phyloP scores from a whole-genome alignment of 2,113 vertebrate genomes.

The rat (Rattus norvegicus) region DNA sequence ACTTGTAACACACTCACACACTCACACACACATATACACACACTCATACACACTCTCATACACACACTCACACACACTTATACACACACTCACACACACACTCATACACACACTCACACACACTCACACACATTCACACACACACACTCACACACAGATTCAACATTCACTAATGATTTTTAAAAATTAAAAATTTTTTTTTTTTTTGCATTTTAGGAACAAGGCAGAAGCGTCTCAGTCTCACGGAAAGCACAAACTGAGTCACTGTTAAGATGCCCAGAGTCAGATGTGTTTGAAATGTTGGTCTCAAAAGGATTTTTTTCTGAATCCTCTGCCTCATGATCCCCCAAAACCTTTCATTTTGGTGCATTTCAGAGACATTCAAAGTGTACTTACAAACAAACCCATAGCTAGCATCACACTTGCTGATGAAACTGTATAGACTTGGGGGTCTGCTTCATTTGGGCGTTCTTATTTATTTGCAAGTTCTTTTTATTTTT shows the following conservation, averaged over 20 bases:
- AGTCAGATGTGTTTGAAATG: neutral
- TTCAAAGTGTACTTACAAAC: neutral
- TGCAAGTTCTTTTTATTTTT: neutral
- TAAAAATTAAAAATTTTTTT: neutral
- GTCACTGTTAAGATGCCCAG: neutral
- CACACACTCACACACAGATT: neutral
- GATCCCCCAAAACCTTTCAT: neutral
- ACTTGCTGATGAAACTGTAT: neutral
- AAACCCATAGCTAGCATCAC: neutral
- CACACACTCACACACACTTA: no score
- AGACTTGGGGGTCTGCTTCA: neutral
- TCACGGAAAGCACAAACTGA: neutral
- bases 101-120: no score
- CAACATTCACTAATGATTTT: neutral
- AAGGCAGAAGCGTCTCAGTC: neutral
- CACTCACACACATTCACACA: neutral
- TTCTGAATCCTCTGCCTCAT: neutral
- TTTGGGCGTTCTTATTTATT: neutral
- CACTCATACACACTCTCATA: no score
- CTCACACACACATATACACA: no score
- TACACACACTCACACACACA: no score
- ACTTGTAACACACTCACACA: neutral
- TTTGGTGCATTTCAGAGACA: neutral
- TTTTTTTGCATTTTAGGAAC: neutral
- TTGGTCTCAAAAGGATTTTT: neutral